phyloP scores from a whole-genome alignment of 1,140 invertebrate species.

The Aradophagus sp. region DNA sequence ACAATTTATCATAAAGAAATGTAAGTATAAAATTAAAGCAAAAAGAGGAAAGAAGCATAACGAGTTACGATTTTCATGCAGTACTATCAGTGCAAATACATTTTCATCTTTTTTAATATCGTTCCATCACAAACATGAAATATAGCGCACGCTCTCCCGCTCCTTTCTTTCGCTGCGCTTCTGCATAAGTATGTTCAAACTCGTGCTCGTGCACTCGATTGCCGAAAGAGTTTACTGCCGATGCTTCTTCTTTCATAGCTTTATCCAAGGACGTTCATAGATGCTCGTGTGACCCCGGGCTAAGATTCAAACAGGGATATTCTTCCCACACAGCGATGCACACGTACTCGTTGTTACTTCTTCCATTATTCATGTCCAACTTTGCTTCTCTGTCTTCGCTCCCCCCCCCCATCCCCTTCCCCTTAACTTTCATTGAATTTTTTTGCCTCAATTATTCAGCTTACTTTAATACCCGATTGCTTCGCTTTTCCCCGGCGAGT shows the following conservation, averaged over 20 bases:
- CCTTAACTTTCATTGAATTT: conserved; percentile 37
- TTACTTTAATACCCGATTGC: conserved; percentile 34
- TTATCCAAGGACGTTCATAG: conserved; percentile 50
- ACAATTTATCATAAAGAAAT: no score
- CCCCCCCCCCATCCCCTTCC: not conserved
- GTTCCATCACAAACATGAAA: conserved; percentile 34
- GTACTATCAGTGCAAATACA: conserved; percentile 6
- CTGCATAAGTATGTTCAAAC: conserved; percentile 42
- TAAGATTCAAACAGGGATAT: conserved; percentile 44
- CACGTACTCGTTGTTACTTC: conserved; percentile 47
- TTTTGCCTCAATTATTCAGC: conserved; percentile 41
- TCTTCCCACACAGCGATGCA: conserved; percentile 40
- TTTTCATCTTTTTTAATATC: conserved; percentile 30
- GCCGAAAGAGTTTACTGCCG: conserved; percentile 48
- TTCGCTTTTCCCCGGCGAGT: conserved; percentile 12
- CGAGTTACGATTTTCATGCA: conserved; percentile 5
- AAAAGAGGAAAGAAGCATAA: no score
- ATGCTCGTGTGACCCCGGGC: conserved; percentile 41
- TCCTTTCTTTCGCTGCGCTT: conserved; percentile 23
- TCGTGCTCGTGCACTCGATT: conserved; percentile 43
- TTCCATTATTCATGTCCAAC: conserved; percentile 52
- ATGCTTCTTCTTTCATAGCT: conserved; percentile 44
- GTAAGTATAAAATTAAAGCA: no score
- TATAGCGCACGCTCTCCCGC: conserved; percentile 25
- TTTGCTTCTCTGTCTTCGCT: conserved; percentile 25